Evolutionary conservation across 2,113 vertebrate species (phyloP).

Genomic region (Mustela nigripes): DNA sequence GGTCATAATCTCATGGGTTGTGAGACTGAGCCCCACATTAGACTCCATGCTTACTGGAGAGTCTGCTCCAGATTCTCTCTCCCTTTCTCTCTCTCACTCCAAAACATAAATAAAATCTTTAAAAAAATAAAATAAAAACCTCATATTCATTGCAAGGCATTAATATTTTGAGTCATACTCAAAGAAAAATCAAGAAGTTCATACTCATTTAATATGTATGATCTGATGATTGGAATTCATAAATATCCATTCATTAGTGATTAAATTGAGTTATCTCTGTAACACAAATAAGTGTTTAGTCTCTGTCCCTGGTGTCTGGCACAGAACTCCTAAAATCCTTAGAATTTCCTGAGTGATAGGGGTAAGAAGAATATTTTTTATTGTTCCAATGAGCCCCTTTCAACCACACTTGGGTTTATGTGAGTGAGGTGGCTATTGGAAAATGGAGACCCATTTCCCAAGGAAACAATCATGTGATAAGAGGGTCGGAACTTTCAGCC

Average conservation of each 20-base stretch:
- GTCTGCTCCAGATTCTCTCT: not conserved
- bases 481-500: not conserved
- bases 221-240: not conserved
- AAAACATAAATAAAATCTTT: not conserved
- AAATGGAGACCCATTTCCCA: not conserved
- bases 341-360: not conserved
- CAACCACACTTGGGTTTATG: not conserved
- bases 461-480: not conserved
- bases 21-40: not conserved
- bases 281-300: not conserved
- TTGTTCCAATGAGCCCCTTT: not conserved
- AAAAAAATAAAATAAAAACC: not conserved
- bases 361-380: not conserved
- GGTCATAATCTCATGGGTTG: not conserved
- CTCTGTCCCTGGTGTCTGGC: not conserved
- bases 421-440: not conserved
- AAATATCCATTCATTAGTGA: not conserved
- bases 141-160: not conserved
- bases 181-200: not conserved
- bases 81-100: not conserved
- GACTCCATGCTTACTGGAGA: not conserved
- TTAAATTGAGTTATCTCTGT: not conserved
- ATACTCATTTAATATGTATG: not conserved
- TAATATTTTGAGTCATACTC: not conserved
- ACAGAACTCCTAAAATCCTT: not conserved